Conservation (phyloP, 2,888 invertebrate species). For the Microctonus brassicae region DNA sequence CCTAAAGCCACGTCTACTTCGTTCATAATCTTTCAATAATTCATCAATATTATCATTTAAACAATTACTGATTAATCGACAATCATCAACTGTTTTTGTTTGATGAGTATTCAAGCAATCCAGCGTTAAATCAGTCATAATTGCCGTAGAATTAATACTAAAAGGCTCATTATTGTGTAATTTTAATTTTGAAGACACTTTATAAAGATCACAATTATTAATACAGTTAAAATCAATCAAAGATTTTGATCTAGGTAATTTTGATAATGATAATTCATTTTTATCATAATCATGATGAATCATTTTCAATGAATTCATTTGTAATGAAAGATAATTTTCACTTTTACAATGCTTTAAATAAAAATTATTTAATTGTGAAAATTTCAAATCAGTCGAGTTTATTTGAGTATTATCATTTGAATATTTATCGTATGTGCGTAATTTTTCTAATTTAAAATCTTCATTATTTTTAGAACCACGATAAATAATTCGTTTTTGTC, state of each 20-base stretch:
- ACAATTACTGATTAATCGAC: neutral
- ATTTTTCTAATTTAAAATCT: neutral
- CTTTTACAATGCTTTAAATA: constrained; percentile 49
- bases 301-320: constrained; percentile 51
- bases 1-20: constrained; percentile 62
- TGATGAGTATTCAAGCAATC: neutral
- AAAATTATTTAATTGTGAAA: neutral
- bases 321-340: constrained; percentile 55
- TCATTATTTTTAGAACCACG: neutral
- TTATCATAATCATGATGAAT: constrained; percentile 42
- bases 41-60: constrained; percentile 55
- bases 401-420: constrained; percentile 14
- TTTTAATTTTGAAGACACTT: constrained; percentile 30
- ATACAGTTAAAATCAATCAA: constrained; percentile 56
- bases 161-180: constrained; percentile 22
- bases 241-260: constrained; percentile 56
- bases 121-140: neutral
- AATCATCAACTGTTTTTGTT: neutral
- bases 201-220: constrained; percentile 31
- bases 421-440: constrained; percentile 13
- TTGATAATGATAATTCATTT: constrained; percentile 30
- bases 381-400: constrained; percentile 3
- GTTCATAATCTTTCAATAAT: constrained; percentile 62
- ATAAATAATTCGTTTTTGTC: constrained; percentile 31
- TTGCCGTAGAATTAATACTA: constrained; percentile 13